Evolutionary conservation across 2,888 invertebrate species (phyloP), one percentile per base, ranked within the genome.

Genomic region (Lasioglossum villosulum): DNA sequence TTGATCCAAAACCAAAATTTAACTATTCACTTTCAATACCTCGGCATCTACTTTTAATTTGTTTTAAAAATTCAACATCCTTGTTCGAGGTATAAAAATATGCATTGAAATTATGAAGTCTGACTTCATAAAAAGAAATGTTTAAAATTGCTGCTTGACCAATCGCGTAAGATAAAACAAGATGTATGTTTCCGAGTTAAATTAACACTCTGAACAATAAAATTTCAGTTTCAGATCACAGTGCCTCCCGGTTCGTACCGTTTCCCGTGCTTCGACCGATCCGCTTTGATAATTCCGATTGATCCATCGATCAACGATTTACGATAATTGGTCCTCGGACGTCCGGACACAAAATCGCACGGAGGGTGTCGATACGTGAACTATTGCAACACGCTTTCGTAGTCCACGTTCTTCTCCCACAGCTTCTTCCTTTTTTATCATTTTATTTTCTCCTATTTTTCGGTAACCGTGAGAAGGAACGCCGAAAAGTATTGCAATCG

Each of bases 241-340:
- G 52, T 16, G 48, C 34, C 23, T 48, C 48, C 34, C 72, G 72
- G 48, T 23, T 48, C 34, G 42, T 71, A 71, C 71, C 71, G 71
- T 71, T 71, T 45, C 72, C 72, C 48, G 68, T 73, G 34, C 48
- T 72, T 72, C 72, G 72, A 48, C 23, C 30, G 2, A 45, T 42
- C 34, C 42, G 16, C 48, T 5, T 16, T 12, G 34, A 34, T 72
- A 59, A 30, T 63, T 19, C 37, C n/a, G 68, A 42, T 71, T 39
- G 39, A 45, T 16, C 37, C 72, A 30, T 76, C 73, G 76, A 76
- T 83, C 23, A 76, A 83, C 84, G 84, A 79, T 85, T 16, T 80
- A 80, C 76, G 52, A 84, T 83, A 79, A 85, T 85, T 85, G 84
- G 84, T 85, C 85, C 83, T 79, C 66, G 85, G 80, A 80, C 74